Evolutionary conservation across 2,888 invertebrate species (phyloP), one percentile per base, ranked within the genome.

Genomic region (Apamea epomidion): DNA sequence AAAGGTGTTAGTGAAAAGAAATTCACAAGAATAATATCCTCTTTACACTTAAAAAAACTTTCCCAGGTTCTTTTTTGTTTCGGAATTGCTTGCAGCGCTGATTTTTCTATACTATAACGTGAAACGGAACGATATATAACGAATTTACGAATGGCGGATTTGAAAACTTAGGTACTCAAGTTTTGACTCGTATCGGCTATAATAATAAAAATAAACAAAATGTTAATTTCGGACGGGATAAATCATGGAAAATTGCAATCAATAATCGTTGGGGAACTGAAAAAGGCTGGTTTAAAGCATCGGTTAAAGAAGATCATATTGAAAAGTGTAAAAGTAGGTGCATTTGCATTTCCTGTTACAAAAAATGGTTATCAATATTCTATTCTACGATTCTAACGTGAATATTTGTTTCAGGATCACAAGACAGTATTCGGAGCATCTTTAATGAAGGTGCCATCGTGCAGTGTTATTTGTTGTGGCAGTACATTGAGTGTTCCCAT

Each of bases 401-500:
- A 84, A 80, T 82, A 77, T 82, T 83, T 85, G 51, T 88, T 91
- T 81, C 87, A 97, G 97, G 97, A 97, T 89, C 94, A 95, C 87
- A 97, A 96, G 88, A 94, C 96, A 73, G 94, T 97, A 54, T 97
- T 97, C 89, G 97, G 97, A 83, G 97, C 97, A 2, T 96, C 97
- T n/a, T 89, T 97, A 80, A 90, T 92, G 54, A 96, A 96, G 92
- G 97, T 97, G 77, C 96, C 97, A 82, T 95, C 96, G 76, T 95
- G 96, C 89, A 96, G 96, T 92, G 97, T 98, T 83, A 96, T 98
- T 86, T 97, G 97, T 87, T 98, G 98, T 93, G 98, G 98, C 45
- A 98, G 98, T 91, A 97, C 98, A 84, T 95, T 98, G 62, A 97
- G 98, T 93, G 97, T 98, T 60, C 98, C 99, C 12, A 97, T 97